These are phyloP conservation scores for Gopherus flavomarginatus DNA, from an alignment of 2,113 vertebrate species.

Conservation along the genomic window DNA sequence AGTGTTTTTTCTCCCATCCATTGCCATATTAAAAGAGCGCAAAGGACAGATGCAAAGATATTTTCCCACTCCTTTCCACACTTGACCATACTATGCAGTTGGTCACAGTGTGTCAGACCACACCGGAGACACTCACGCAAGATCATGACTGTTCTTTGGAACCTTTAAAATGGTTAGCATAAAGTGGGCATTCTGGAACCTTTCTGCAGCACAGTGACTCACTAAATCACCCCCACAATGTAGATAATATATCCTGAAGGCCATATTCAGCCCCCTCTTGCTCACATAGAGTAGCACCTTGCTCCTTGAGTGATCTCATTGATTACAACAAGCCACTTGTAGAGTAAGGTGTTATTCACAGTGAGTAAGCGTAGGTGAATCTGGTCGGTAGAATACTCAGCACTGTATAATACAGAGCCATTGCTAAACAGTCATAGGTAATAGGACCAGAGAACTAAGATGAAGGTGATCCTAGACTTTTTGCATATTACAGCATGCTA, in stretches of 20 bases:
- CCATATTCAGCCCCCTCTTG: background rate
- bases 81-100: background rate
- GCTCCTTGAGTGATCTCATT: background rate
- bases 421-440: background rate
- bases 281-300: background rate
- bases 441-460: background rate
- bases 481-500: background rate
- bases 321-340: background rate
- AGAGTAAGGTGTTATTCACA: background rate
- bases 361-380: background rate
- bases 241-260: background rate
- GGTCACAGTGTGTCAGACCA: background rate
- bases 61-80: background rate
- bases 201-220: background rate
- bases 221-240: background rate
- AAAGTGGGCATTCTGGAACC: background rate
- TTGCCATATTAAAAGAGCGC: rapidly evolving
- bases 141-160: background rate
- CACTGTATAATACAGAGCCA: background rate
- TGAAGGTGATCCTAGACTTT: background rate
- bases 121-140: background rate
- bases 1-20: background rate
- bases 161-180: no score
- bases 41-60: background rate
- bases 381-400: background rate